phyloP scores from a whole-genome alignment of 2,888 invertebrate species.

The Argyresthia goedartella region DNA sequence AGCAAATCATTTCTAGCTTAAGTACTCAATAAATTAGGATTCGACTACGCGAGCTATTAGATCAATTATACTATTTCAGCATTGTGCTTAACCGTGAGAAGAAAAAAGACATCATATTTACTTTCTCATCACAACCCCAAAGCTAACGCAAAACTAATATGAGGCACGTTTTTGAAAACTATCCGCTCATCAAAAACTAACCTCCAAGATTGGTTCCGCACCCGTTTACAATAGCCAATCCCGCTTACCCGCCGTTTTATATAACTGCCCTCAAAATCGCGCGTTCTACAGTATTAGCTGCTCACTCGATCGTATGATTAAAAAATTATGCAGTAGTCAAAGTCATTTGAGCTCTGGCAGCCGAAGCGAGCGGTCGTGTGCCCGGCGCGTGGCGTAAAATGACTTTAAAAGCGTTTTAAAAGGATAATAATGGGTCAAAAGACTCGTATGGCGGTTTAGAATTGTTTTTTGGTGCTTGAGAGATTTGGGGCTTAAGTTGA shows the following conservation, averaged over 20 bases:
- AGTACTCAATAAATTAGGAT: no score
- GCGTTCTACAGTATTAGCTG: slow-evolving; percentile 66
- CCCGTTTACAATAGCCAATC: slow-evolving; percentile 17
- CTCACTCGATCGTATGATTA: slow-evolving; percentile 67
- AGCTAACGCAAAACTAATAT: slow-evolving; percentile 8
- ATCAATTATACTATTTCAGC: no score
- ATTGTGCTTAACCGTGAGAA: background rate
- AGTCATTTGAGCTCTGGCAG: slow-evolving; percentile 23
- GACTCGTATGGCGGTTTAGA: slow-evolving; percentile 16
- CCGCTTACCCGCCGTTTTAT: slow-evolving; percentile 16
- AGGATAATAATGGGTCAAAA: slow-evolving; percentile 35
- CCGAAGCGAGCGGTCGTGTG: slow-evolving; percentile 19
- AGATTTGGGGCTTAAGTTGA: background rate
- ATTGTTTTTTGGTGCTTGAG: slow-evolving; percentile 13
- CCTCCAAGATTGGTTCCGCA: slow-evolving; percentile 17
- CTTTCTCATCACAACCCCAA: background rate
- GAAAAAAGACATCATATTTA: background rate
- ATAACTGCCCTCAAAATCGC: slow-evolving; percentile 27
- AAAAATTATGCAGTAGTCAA: slow-evolving; percentile 48
- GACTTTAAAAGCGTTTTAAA: slow-evolving; percentile 51
- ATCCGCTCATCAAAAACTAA: slow-evolving; percentile 3
- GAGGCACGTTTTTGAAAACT: background rate
- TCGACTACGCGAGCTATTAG: no score
- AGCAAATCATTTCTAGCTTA: no score
- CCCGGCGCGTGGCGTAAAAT: slow-evolving; percentile 39